These are phyloP conservation scores for Pogonognathellus flavescens DNA, from an alignment of 1,140 invertebrate genomes.

Conservation along the genomic window DNA sequence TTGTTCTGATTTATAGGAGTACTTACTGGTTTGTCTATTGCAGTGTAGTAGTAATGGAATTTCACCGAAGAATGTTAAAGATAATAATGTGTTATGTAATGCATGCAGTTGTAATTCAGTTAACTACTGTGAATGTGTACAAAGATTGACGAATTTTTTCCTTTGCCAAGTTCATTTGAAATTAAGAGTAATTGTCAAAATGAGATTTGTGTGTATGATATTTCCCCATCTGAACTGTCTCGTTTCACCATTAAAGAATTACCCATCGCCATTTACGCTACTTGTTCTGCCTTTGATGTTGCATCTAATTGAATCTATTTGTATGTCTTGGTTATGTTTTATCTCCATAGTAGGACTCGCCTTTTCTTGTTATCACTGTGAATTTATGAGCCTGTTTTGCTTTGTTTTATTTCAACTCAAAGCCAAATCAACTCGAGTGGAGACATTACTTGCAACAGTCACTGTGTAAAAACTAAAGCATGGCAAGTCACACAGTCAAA, in stretches of 20 bases:
- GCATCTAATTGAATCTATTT: slow-evolving; percentile 45
- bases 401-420: slow-evolving; percentile 11
- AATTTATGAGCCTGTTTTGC: slow-evolving; percentile 44
- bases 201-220: slow-evolving; percentile 31
- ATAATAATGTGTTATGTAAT: no score
- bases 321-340: slow-evolving; percentile 43
- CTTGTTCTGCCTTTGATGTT: slow-evolving; percentile 48
- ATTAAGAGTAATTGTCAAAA: slow-evolving; percentile 43
- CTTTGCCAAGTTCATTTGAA: slow-evolving; percentile 15
- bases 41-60: no score
- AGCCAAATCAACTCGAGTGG: slow-evolving; percentile 20
- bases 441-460: neutral
- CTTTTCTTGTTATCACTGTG: slow-evolving; percentile 37
- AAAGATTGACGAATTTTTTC: neutral
- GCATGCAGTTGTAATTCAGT: no score
- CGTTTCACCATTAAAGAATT: slow-evolving; percentile 32
- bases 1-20: no score
- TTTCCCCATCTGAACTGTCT: neutral
- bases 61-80: no score
- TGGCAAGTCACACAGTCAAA: neutral
- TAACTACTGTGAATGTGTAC: no score
- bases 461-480: neutral
- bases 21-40: no score
- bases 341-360: slow-evolving; percentile 31
- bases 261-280: slow-evolving; percentile 38